Percentiles rank a stretch among this genome's conserved stretches.
phyloP scores from a whole-genome alignment of 2,113 vertebrate species.

The Rhabdornis inornatus region DNA sequence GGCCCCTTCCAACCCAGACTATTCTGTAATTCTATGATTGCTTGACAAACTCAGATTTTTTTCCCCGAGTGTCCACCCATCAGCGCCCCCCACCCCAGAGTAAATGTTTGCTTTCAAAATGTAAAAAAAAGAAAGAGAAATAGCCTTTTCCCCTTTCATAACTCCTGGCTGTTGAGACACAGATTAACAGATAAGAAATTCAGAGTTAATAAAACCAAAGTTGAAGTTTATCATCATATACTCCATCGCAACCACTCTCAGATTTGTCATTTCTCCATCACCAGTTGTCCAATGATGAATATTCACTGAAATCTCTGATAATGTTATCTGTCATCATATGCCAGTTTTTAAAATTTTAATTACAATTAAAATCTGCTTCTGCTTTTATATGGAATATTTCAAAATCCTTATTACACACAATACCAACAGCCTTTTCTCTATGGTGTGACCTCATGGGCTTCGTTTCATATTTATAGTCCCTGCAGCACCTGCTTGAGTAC shows the following conservation, averaged over 20 bases:
- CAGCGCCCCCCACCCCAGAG: fast-evolving
- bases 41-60: background rate
- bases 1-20: background rate
- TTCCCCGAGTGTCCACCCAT: background rate
- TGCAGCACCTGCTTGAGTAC: background rate
- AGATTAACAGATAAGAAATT: background rate
- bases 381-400: background rate
- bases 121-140: background rate
- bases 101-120: background rate
- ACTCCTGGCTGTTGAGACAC: background rate
- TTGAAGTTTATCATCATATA: background rate
- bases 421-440: background rate
- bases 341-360: background rate
- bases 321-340: background rate
- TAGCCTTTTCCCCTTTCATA: background rate
- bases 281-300: background rate
- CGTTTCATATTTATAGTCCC: background rate
- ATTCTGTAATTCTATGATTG: background rate
- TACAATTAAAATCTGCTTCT: background rate
- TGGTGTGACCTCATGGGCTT: background rate
- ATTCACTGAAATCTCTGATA: background rate
- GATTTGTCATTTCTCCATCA: background rate
- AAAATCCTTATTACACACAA: background rate
- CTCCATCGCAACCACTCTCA: fast-evolving
- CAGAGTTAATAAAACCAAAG: background rate